Conservation (phyloP, 2,888 invertebrate species). For the Caenorhabditis angaria region DNA sequence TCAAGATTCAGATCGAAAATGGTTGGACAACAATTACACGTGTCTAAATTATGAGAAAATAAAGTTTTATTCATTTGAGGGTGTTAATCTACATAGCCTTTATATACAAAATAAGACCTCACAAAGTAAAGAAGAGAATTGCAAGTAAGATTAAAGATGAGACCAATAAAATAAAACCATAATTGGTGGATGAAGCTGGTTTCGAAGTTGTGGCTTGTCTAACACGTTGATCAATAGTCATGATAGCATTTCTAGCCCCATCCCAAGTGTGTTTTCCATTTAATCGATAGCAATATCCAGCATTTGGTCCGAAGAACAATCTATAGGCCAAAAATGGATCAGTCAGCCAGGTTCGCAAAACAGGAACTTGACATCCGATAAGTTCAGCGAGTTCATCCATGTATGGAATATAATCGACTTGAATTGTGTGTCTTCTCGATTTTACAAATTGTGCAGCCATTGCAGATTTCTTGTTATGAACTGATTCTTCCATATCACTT, state of each 20-base stretch:
- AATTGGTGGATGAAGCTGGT: slow-evolving; percentile 28
- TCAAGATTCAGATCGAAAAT: background rate
- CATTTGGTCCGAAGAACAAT: slow-evolving; percentile 48
- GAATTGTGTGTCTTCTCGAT: slow-evolving; percentile 73
- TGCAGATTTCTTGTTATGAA: slow-evolving; percentile 62
- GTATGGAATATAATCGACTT: slow-evolving; percentile 73
- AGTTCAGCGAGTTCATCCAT: slow-evolving; percentile 74
- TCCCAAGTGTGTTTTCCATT: slow-evolving; percentile 57
- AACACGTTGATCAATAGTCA: slow-evolving; percentile 53
- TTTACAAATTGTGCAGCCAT: slow-evolving; percentile 65
- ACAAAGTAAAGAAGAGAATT: slow-evolving; percentile 26
- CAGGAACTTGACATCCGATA: slow-evolving; percentile 73
- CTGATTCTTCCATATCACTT: slow-evolving; percentile 72
- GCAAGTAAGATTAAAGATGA: slow-evolving; percentile 22
- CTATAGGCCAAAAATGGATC: slow-evolving; percentile 57
- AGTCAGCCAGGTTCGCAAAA: slow-evolving; percentile 66
- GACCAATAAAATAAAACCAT: slow-evolving; percentile 25
- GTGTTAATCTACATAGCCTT: too few relatives aligned
- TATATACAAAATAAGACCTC: too few relatives aligned
- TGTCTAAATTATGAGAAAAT: background rate
- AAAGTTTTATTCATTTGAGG: background rate
- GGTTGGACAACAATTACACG: background rate
- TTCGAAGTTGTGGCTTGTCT: slow-evolving; percentile 32
- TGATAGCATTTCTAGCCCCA: slow-evolving; percentile 59
- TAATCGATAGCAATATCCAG: slow-evolving; percentile 55